Conservation (phyloP, 2,888 invertebrate species). For the Portevinia maculata region DNA sequence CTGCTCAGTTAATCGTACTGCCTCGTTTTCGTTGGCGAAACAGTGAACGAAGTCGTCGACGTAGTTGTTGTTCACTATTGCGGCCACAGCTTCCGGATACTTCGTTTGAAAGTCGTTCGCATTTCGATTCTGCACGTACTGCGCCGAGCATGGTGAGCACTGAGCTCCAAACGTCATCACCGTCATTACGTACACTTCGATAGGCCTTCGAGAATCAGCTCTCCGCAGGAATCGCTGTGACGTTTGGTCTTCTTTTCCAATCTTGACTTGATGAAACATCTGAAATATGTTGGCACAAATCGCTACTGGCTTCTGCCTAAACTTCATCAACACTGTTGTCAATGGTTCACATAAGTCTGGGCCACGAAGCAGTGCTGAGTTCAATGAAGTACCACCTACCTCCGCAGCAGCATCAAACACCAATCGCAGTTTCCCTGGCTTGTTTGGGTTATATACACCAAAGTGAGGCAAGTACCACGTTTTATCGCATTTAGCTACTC, state of each 20-base stretch:
- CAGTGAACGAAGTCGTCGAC: slow-evolving; percentile 7
- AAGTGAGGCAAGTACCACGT: slow-evolving; percentile 76
- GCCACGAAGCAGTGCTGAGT: slow-evolving; percentile 75
- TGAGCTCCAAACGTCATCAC: slow-evolving; percentile 75
- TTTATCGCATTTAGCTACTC: not conserved
- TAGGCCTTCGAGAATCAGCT: not conserved
- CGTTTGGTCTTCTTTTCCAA: slow-evolving; percentile 74
- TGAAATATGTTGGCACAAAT: slow-evolving; percentile 77
- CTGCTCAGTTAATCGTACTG: slow-evolving; percentile 12
- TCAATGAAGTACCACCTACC: slow-evolving; percentile 75
- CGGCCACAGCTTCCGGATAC: slow-evolving; percentile 16
- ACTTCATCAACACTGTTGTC: slow-evolving; percentile 76
- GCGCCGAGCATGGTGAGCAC: slow-evolving; percentile 65
- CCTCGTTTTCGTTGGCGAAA: slow-evolving; percentile 23
- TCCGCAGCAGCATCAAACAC: too few relatives aligned
- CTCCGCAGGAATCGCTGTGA: slow-evolving; percentile 77
- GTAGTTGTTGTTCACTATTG: not conserved
- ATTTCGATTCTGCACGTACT: slow-evolving; percentile 70
- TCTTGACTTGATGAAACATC: too few relatives aligned
- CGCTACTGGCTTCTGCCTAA: slow-evolving; percentile 75
- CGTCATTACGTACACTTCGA: slow-evolving; percentile 69
- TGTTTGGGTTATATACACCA: slow-evolving; percentile 75
- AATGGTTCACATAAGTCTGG: slow-evolving; percentile 77
- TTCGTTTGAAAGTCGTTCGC: slow-evolving; percentile 37
- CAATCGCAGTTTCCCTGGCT: too few relatives aligned